phyloP scores from a whole-genome alignment of 2,888 invertebrate species.

The Ischnura elegans region DNA sequence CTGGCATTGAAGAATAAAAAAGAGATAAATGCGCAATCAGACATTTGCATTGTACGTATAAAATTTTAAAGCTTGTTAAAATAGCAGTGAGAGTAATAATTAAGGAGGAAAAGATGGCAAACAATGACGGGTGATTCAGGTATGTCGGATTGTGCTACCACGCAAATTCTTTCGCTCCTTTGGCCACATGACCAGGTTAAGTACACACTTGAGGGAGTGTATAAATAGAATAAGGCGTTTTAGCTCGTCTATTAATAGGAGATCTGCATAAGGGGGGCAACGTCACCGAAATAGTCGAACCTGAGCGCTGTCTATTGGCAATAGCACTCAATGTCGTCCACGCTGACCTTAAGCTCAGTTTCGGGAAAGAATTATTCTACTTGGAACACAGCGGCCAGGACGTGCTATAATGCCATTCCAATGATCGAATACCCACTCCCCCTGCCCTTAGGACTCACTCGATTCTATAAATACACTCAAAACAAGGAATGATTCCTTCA shows the following conservation, averaged over 20 bases:
- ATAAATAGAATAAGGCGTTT: constrained; percentile 4
- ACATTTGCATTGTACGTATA: too few relatives aligned
- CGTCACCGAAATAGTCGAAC: not conserved
- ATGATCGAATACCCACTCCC: not conserved
- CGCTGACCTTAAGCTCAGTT: constrained; percentile 12
- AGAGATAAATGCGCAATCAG: too few relatives aligned
- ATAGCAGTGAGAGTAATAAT: too few relatives aligned
- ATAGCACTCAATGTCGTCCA: not conserved
- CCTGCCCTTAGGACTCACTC: too few relatives aligned
- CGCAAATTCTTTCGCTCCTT: not conserved
- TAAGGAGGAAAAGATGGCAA: too few relatives aligned
- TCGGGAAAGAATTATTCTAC: constrained; percentile 33
- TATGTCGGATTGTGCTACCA: not conserved
- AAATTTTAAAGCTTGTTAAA: too few relatives aligned
- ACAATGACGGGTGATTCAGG: too few relatives aligned
- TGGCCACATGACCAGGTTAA: constrained; percentile 8
- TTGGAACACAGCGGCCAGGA: constrained; percentile 21
- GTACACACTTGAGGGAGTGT: not conserved
- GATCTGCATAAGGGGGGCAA: constrained; percentile 15
- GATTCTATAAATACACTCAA: not conserved
- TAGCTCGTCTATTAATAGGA: not conserved
- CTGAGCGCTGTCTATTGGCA: constrained; percentile 9
- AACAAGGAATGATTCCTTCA: not conserved
- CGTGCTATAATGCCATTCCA: constrained; percentile 30
- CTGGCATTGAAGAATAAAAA: too few relatives aligned